Percentiles rank a stretch among this genome's conserved stretches.
phyloP scores from a whole-genome alignment of 2,113 vertebrate genomes.

The Gorsachius goisagi region DNA sequence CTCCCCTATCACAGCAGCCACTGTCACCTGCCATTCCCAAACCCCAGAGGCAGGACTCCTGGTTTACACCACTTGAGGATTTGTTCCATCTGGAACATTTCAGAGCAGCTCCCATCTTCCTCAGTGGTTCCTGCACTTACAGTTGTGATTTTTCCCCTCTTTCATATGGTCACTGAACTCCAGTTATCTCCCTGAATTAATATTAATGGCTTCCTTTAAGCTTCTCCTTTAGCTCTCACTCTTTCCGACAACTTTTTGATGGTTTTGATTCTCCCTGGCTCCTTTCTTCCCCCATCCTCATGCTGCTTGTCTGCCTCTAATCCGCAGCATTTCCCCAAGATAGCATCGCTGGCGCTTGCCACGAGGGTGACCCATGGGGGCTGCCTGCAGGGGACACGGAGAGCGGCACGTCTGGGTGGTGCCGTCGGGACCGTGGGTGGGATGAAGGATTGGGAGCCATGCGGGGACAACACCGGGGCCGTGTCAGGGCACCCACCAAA shows the following conservation, averaged over 20 bases:
- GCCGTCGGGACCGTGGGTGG: neutral
- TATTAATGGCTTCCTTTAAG: conserved; percentile 15
- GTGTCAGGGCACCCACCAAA: neutral
- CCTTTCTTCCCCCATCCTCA: neutral
- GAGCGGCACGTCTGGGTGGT: neutral
- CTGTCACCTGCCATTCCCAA: neutral
- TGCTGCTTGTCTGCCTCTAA: neutral
- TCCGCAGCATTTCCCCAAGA: neutral
- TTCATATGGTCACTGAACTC: neutral
- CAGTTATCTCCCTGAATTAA: conserved; percentile 19
- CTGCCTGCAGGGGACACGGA: accelerated
- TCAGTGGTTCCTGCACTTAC: neutral
- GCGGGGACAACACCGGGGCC: neutral
- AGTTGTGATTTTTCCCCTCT: neutral
- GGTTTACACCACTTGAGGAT: neutral
- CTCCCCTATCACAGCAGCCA: neutral
- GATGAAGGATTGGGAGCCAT: neutral
- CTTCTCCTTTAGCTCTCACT: neutral
- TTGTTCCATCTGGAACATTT: neutral
- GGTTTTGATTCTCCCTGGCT: neutral
- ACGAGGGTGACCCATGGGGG: accelerated
- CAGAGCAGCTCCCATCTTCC: neutral
- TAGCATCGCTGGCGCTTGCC: neutral
- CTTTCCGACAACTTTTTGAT: neutral
- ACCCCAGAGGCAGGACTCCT: neutral